Base-by-base conservation (phyloP, 2,888 invertebrate species). In the Protonemura montana region DNA sequence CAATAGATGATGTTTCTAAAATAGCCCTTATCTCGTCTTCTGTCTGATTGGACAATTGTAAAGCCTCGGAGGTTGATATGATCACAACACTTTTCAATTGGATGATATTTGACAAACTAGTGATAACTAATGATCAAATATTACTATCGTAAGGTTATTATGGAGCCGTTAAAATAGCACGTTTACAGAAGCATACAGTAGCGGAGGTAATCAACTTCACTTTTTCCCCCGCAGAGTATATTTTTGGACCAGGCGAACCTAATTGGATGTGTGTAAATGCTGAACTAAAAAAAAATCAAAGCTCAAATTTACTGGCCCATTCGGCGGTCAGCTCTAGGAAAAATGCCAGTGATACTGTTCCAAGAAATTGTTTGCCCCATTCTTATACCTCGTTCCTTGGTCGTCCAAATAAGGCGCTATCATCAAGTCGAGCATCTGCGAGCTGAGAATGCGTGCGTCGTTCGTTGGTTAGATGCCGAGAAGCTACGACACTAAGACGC, bases 311-410 rank as follows among this genome's bases (percentile, higher is more conserved):
- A 35, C 35, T 35, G 10, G 35, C 35, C 35, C 35, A 35, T 35
- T 35, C 35, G 35, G n/a, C n/a, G n/a, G 35, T 35, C 35, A 35
- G 5, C 10, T 6, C 35, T 35, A 35, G 35, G 35, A 35, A 35
- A 35, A 59, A 10, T 21, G 21, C 59, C 59, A 21, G 59, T 59
- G 13, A 25, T 27, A 30, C 30, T 84, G 59, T 59, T 59, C 27
- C 35, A 35, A 76, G 84, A 84, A 84, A 25, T 84, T 27, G 27
- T 21, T 28, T 84, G 84, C 84, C 84, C 84, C 28, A 84, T 84
- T 84, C 82, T 25, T 25, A 42, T 41, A 35, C 76, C 76, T 84
- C 6, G 59, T 84, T 84, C 59, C 59, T 59, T 76, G 59, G 13
- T 41, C 83, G 42, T 41, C 83, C 76, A 76, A 76, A 84, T 84